These are phyloP conservation scores for Glaucidium brasilianum DNA, from an alignment of 2,113 vertebrate species.

Conservation along the genomic window DNA sequence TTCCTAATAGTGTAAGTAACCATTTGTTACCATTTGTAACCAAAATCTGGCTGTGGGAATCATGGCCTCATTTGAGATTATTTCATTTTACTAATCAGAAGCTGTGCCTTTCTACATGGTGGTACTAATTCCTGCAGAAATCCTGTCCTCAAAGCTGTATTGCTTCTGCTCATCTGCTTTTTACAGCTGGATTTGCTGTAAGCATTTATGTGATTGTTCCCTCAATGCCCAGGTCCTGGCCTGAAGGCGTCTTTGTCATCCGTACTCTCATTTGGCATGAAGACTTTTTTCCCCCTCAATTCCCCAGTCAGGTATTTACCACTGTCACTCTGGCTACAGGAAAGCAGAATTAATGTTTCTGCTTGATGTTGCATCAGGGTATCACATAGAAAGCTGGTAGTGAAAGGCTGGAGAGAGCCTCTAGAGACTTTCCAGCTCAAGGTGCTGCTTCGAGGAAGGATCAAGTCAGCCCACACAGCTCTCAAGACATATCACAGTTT, in stretches of 20 bases:
- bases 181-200: background rate
- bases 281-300: background rate
- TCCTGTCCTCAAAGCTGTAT: background rate
- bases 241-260: background rate
- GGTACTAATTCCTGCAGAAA: background rate
- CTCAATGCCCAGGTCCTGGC: background rate
- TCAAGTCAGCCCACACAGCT: background rate
- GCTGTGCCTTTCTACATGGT: background rate
- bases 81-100: background rate
- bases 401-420: background rate
- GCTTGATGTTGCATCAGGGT: background rate
- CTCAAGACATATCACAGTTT: background rate
- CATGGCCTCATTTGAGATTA: background rate
- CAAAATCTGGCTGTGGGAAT: background rate
- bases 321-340: background rate
- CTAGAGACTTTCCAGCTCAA: background rate
- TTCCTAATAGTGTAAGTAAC: background rate
- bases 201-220: background rate
- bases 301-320: background rate
- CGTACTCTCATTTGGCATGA: background rate
- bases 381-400: background rate
- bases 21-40: background rate
- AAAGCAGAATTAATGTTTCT: background rate
- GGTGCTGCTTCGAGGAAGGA: background rate
- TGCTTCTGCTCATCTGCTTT: background rate